phyloP scores from a whole-genome alignment of 2,113 vertebrate species.

The Myodes glareolus region DNA sequence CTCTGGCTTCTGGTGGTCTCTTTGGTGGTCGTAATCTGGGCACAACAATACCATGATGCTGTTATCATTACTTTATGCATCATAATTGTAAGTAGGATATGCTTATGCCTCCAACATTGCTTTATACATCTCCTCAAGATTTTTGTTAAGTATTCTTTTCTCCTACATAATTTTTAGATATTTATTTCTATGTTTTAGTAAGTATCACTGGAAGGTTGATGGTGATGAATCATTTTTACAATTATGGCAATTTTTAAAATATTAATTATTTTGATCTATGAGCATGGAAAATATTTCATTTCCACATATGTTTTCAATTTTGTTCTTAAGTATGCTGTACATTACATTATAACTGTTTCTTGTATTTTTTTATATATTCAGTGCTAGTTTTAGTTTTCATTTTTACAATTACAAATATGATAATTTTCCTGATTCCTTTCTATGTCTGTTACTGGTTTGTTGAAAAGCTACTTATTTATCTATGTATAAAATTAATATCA shows the following conservation, averaged over 20 bases:
- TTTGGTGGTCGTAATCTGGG: too few relatives aligned
- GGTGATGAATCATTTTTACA: not conserved
- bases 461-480: not conserved
- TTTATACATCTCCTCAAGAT: not conserved
- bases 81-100: not conserved
- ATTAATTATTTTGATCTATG: not conserved
- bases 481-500: too few relatives aligned
- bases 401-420: not conserved
- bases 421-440: not conserved
- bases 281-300: not conserved
- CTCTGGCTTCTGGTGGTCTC: too few relatives aligned
- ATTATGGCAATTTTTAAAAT: not conserved
- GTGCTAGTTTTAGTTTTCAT: not conserved
- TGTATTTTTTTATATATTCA: not conserved
- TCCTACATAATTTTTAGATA: not conserved
- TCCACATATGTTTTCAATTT: not conserved
- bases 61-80: not conserved
- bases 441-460: not conserved
- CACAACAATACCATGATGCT: too few relatives aligned
- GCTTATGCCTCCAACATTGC: not conserved
- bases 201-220: not conserved
- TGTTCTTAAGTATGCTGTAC: not conserved
- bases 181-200: not conserved
- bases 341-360: not conserved
- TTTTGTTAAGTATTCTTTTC: not conserved